Evolutionary conservation across 1,140 invertebrate genomes (phyloP), one percentile per base, ranked within the genome.

Genomic region (Atta texana): DNA sequence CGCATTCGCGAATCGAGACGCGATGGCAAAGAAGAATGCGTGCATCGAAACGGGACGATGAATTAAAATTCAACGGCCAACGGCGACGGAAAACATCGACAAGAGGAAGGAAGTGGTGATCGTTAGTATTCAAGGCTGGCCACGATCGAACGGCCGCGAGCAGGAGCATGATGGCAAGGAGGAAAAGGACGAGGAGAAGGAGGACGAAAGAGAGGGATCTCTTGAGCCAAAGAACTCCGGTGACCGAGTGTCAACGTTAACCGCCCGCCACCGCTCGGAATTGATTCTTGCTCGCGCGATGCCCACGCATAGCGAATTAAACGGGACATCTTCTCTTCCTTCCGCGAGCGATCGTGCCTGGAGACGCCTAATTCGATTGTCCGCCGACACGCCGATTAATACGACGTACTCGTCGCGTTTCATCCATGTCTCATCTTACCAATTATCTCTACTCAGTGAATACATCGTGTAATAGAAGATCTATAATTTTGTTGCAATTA

Each of bases 91-190:
- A 92, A 92, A 91, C 89, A 92, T 91, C 88, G 92, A 92, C 91
- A 87, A 87, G 92, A 93, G 93, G 93, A 94, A 94, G 93, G 93
- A 94, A 94, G 93, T 94, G 90, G 76, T 87, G 87, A 72, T 91
- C 75, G 92, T 94, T 94, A 87, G 91, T 94, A 94, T 94, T 92
- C 93, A 92, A 93, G 90, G 86, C 85, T 87, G 81, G 24, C 57
- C 82, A 44, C 64, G 72, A 89, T 77, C 86, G 82, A 86, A 57
- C 63, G 89, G 8, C 55, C 21, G 34, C 63, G 57, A 21, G 63
- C 39, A 64, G 21, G 61, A 55, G 34, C 64, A 63, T 6, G 63
- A 10, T n/a, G 21, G 71, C 44, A 55, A 55, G 14, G 51, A 69
- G 63, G 71, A 39, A 76, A 51, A 59, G 63, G 86, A 91, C 64